phyloP scores from a whole-genome alignment of 2,113 vertebrate species.

The Triplophysa dalaica region DNA sequence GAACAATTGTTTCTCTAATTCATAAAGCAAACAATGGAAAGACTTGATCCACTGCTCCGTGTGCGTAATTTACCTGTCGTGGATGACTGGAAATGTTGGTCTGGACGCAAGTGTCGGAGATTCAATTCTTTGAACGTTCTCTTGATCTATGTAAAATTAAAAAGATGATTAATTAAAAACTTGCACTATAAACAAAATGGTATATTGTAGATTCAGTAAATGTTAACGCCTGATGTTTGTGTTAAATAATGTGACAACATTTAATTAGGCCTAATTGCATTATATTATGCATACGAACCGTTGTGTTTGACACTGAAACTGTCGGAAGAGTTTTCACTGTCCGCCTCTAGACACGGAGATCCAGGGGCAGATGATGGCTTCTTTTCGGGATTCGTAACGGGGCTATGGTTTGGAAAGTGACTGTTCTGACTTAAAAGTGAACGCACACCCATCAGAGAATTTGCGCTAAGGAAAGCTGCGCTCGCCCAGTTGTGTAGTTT shows the following conservation, averaged over 20 bases:
- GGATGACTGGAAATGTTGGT: slow-evolving; percentile 87
- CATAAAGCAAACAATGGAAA: not conserved
- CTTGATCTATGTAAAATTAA: slow-evolving; percentile 78
- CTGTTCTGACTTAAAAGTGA: slow-evolving; percentile 84
- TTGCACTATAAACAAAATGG: not conserved
- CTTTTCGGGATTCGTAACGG: slow-evolving; percentile 71
- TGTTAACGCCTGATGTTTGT: not conserved
- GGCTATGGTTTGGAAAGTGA: slow-evolving; percentile 79
- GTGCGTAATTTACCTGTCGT: slow-evolving; percentile 84
- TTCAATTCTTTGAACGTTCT: slow-evolving; percentile 83
- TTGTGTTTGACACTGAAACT: slow-evolving; percentile 88
- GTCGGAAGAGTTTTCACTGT: slow-evolving; percentile 82
- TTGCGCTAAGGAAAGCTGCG: slow-evolving; percentile 91
- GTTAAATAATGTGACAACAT: not conserved
- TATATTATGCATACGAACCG: slow-evolving; percentile 72
- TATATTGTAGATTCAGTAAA: too few relatives aligned
- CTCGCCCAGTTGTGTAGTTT: slow-evolving; percentile 98
- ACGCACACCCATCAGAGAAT: slow-evolving; percentile 92
- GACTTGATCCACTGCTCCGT: not conserved
- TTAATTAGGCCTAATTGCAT: not conserved
- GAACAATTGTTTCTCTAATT: not conserved
- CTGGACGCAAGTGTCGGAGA: slow-evolving; percentile 83
- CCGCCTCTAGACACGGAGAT: slow-evolving; percentile 77
- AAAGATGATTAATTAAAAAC: not conserved
- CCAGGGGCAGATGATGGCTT: slow-evolving; percentile 70